These are phyloP conservation scores for Amazona guildingii DNA, from an alignment of 2,113 vertebrate genomes.

Conservation along the genomic window DNA sequence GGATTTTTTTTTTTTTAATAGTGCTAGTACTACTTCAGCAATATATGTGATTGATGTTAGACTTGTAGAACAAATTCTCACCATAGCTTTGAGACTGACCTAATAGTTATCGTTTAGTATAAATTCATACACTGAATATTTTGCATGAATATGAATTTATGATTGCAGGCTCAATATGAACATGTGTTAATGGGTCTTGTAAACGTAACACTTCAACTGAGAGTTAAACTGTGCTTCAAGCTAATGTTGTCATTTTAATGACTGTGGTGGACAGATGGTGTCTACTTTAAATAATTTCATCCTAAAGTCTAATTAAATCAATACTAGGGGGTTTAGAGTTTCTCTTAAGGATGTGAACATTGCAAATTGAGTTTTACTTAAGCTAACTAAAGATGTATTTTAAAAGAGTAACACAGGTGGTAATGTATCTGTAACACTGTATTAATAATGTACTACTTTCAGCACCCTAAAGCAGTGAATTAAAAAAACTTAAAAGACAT, in stretches of 20 bases:
- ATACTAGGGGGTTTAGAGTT: neutral
- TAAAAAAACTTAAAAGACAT: neutral
- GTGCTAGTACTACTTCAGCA: neutral
- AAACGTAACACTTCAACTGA: neutral
- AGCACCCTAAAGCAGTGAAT: neutral
- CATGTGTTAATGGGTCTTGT: neutral
- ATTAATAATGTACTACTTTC: neutral
- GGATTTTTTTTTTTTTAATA: neutral
- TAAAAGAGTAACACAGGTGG: neutral
- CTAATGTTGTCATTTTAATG: constrained; percentile 9
- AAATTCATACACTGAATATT: neutral
- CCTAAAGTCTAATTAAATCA: constrained; percentile 27
- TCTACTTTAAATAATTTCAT: neutral
- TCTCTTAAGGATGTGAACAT: neutral
- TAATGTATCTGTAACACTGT: neutral
- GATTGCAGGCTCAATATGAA: neutral
- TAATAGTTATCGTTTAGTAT: neutral
- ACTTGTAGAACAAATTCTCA: neutral
- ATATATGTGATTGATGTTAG: neutral
- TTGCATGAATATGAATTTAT: neutral
- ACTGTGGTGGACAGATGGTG: constrained; percentile 26
- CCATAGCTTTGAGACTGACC: neutral
- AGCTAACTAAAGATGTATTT: neutral
- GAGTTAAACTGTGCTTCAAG: neutral
- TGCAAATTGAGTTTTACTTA: neutral